phyloP scores from a whole-genome alignment of 2,888 invertebrate species.

The Lochmaea crataegi region DNA sequence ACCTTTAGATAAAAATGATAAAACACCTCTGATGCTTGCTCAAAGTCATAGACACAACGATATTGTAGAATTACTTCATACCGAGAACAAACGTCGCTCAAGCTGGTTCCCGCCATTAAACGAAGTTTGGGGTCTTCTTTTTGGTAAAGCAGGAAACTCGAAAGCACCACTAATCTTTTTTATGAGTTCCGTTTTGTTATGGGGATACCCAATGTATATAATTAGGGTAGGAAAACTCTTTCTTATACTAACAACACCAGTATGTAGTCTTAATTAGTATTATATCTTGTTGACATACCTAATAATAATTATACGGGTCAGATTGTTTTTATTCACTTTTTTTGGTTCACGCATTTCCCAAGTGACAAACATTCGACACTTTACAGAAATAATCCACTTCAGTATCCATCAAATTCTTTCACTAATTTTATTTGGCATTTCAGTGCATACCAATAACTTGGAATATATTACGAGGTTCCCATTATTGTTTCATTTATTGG shows the following conservation, averaged over 20 bases:
- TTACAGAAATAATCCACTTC: too few species aligned
- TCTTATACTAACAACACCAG: not conserved
- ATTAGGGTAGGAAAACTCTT: conserved; percentile 73
- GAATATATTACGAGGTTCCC: conserved; percentile 86
- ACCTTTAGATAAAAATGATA: conserved; percentile 90
- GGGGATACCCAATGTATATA: conserved; percentile 96
- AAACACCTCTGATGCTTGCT: conserved; percentile 90
- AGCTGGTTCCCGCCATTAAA: conserved; percentile 90
- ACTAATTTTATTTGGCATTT: conserved; percentile 41
- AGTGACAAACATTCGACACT: too few species aligned
- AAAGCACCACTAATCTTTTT: conserved; percentile 90
- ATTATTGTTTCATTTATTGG: conserved; percentile 91
- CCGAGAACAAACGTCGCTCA: conserved; percentile 83
- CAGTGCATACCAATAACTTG: conserved; percentile 91
- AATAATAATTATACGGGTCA: too few species aligned
- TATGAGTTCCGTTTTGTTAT: conserved; percentile 84
- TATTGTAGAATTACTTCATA: conserved; percentile 83
- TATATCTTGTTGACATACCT: not conserved
- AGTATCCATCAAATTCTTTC: not conserved
- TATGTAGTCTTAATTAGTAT: not conserved
- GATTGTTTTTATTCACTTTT: too few species aligned
- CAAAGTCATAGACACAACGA: conserved; percentile 89
- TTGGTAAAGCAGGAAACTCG: conserved; percentile 91
- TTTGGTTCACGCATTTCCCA: too few species aligned
- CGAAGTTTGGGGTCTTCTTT: conserved; percentile 89